These are phyloP conservation scores for Amaurobius ferox DNA, from an alignment of 2,888 invertebrate species.

Conservation along the genomic window DNA sequence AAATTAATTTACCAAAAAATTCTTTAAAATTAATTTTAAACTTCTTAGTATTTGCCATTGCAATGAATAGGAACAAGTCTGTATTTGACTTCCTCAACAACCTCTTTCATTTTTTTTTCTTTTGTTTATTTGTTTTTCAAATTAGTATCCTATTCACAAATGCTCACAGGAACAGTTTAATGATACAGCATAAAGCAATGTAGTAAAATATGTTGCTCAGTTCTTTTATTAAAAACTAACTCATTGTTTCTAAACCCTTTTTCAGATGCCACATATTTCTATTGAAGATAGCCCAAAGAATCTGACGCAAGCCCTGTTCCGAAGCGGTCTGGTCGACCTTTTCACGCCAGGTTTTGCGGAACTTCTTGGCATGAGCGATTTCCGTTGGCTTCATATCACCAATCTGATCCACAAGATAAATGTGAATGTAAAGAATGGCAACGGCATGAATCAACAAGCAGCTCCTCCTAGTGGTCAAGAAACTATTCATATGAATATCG, in stretches of 20 bases:
- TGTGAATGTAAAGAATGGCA: conserved; percentile 70
- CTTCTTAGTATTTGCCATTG: too few species aligned
- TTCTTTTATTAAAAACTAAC: too few species aligned
- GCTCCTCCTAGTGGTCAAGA: conserved; percentile 68
- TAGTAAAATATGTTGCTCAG: too few species aligned
- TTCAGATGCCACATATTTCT: conserved; percentile 74
- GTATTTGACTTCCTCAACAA: too few species aligned
- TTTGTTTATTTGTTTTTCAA: too few species aligned
- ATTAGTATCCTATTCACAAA: too few species aligned
- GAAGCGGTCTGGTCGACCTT: conserved; percentile 73
- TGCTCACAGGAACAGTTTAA: too few species aligned
- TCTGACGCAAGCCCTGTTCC: conserved; percentile 71
- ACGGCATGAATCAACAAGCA: conserved; percentile 43
- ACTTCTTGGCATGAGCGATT: conserved; percentile 73
- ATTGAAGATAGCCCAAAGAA: conserved; percentile 73
- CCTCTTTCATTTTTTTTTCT: too few species aligned
- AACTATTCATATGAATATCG: conserved; percentile 61
- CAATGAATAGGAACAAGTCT: too few species aligned
- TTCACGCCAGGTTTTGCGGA: conserved; percentile 74
- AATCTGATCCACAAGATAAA: conserved; percentile 74
- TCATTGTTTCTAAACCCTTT: neutral
- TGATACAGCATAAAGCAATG: too few species aligned
- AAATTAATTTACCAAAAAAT: too few species aligned
- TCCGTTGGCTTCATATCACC: conserved; percentile 74
- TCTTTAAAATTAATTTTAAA: too few species aligned